Percentiles rank a stretch among this genome's conserved stretches.
phyloP scores from a whole-genome alignment of 2,888 invertebrate species.

The Enchytraeus crypticus region DNA sequence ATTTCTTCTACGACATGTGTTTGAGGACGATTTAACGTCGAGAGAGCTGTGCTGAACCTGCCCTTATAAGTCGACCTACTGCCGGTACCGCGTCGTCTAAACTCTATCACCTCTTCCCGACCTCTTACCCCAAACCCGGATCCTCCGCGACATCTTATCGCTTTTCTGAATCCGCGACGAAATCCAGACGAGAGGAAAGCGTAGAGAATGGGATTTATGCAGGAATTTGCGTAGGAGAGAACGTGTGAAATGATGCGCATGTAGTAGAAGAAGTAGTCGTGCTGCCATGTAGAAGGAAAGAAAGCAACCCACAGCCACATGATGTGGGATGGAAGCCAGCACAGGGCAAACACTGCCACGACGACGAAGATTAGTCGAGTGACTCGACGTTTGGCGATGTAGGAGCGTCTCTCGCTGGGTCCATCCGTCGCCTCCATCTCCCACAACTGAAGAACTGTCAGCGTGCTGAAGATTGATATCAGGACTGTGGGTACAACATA shows the following conservation, averaged over 20 bases:
- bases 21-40: no score
- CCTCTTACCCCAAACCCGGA: no score
- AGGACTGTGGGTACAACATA: conserved; percentile 23
- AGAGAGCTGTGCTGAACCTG: no score
- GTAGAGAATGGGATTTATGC: conserved; percentile 29
- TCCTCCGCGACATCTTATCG: conserved; percentile 8
- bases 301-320: conserved; percentile 27
- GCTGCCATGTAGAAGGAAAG: conserved; percentile 11
- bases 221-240: conserved; percentile 27
- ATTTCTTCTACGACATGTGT: no score
- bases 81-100: no score
- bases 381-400: conserved; percentile 24
- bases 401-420: conserved; percentile 9
- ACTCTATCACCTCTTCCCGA: no score
- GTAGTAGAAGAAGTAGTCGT: conserved; percentile 23
- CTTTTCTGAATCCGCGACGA: conserved; percentile 20
- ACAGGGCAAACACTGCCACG: conserved; percentile 23
- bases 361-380: conserved; percentile 27
- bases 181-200: conserved; percentile 30
- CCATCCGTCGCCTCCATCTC: conserved; percentile 9
- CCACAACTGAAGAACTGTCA: conserved; percentile 25
- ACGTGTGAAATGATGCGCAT: conserved; percentile 15
- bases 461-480: conserved; percentile 22
- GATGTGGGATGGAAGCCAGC: conserved; percentile 28
- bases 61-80: no score